These are phyloP conservation scores for Conomelus anceps DNA, from an alignment of 2,888 invertebrate species.

Conservation along the genomic window DNA sequence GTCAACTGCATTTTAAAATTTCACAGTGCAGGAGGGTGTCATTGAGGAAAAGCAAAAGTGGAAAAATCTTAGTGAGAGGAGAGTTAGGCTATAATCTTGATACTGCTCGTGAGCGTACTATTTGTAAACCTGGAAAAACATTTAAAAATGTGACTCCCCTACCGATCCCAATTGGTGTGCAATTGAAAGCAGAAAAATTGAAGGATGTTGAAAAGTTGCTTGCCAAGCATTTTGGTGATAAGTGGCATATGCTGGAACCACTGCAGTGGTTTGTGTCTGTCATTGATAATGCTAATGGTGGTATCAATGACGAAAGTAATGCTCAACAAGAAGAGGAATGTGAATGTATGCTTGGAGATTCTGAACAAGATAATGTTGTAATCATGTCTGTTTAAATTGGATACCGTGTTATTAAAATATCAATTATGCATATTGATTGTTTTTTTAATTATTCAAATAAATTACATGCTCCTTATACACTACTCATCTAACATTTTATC, in stretches of 20 bases:
- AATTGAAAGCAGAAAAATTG: constrained; percentile 6
- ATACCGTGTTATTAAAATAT: neutral
- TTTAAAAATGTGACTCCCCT: neutral
- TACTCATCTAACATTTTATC: too few species aligned
- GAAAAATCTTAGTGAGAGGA: neutral
- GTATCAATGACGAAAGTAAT: neutral
- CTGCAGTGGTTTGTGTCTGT: neutral
- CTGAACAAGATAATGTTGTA: neutral
- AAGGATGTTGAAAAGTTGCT: constrained; percentile 8
- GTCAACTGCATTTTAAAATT: constrained; percentile 12
- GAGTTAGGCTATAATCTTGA: constrained; percentile 2
- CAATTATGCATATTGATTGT: too few species aligned
- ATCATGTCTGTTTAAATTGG: neutral
- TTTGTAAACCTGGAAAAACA: constrained; percentile 1
- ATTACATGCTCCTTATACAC: too few species aligned
- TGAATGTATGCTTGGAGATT: neutral
- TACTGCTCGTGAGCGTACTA: neutral
- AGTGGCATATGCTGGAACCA: constrained; percentile 2
- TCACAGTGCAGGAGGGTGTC: constrained; percentile 1
- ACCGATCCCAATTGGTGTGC: neutral
- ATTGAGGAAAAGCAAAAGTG: constrained; percentile 3
- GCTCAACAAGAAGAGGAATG: constrained; percentile 1
- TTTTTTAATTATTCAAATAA: too few species aligned
- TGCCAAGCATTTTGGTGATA: neutral
- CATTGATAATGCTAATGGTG: neutral